Evolutionary conservation across 2,888 invertebrate genomes (phyloP).

Genomic region (Lymantria dispar): DNA sequence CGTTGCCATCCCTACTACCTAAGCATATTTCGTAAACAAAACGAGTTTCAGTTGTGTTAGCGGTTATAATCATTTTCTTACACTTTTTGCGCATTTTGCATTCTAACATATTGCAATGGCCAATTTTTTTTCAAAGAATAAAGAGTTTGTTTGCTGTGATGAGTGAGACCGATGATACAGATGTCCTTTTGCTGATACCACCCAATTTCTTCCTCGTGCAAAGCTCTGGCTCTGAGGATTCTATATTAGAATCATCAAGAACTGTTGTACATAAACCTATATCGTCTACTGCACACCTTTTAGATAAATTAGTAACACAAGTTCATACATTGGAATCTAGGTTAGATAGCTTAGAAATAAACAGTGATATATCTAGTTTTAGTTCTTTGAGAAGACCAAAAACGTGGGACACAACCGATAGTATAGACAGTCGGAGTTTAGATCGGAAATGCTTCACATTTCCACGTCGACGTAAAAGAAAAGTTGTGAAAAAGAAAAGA

Average conservation of each 20-base stretch:
- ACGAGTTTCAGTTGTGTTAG: no score
- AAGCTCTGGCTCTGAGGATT: constrained; percentile 81
- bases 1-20: no score
- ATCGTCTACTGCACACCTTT: constrained; percentile 73
- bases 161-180: constrained; percentile 89
- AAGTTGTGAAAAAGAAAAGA: constrained; percentile 40
- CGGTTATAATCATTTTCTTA: no score
- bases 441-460: constrained; percentile 69
- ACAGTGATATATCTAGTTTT: constrained; percentile 52
- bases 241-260: constrained; percentile 66
- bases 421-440: constrained; percentile 53
- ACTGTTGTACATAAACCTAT: constrained; percentile 71
- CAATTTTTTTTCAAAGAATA: constrained; percentile 27
- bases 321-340: constrained; percentile 84
- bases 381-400: constrained; percentile 40
- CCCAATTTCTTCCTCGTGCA: constrained; percentile 88
- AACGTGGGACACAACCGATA: constrained; percentile 57
- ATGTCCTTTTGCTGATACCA: constrained; percentile 89
- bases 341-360: constrained; percentile 69
- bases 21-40: no score
- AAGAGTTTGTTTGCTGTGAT: constrained; percentile 53
- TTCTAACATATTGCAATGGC: constrained; percentile 44
- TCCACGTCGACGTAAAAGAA: constrained; percentile 65
- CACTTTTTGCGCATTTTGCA: no score
- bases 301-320: constrained; percentile 82